Conservation (phyloP, 2,113 vertebrate genomes). For the Asarcornis scutulata region DNA sequence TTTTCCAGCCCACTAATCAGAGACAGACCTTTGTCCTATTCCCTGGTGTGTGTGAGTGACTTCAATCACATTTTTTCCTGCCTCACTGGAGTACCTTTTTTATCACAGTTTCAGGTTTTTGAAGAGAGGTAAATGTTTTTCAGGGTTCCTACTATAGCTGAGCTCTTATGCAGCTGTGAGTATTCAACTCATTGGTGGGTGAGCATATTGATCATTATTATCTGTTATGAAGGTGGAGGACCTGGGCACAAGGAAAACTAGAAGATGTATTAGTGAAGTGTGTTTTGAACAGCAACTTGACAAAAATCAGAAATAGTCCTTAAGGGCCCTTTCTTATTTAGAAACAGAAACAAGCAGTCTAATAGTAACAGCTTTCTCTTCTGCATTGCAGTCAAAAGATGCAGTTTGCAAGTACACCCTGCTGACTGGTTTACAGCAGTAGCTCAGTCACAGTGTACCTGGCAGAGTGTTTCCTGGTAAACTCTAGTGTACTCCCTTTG, state of each 20-base stretch:
- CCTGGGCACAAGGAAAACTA: neutral
- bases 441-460: neutral
- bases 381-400: conserved; percentile 13
- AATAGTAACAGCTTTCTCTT: neutral
- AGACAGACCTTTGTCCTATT: neutral
- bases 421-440: neutral
- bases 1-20: neutral
- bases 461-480: neutral
- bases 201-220: neutral
- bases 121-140: neutral
- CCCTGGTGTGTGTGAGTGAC: rapidly evolving
- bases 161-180: neutral
- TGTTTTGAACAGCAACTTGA: neutral
- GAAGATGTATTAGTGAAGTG: neutral
- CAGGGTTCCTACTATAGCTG: neutral
- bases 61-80: neutral
- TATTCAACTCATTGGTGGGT: neutral
- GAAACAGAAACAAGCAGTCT: neutral
- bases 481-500: neutral
- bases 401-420: neutral
- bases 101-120: neutral
- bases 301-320: neutral
- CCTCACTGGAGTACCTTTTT: neutral
- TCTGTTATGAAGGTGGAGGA: neutral
- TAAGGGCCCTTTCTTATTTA: neutral